Evolutionary conservation across 2,797 vertebrate genomes (phyloP).

Genomic region (Loris lydekkerianus): DNA sequence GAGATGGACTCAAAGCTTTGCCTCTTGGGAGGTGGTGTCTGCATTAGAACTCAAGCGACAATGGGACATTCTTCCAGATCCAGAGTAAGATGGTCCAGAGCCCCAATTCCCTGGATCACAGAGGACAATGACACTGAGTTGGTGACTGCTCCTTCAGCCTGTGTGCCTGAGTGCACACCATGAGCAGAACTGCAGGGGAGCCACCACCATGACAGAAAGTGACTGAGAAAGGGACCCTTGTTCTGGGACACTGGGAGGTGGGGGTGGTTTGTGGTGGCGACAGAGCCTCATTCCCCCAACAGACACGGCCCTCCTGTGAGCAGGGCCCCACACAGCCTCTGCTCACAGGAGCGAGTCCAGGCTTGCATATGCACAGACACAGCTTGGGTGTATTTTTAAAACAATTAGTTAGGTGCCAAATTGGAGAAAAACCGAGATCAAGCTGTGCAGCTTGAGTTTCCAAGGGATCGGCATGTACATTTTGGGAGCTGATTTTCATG

Average conservation of each 20-base stretch:
- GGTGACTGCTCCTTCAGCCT: background rate
- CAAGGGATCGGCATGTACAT: background rate
- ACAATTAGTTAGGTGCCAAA: constrained; percentile 36
- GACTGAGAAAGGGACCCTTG: background rate
- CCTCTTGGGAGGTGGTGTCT: background rate
- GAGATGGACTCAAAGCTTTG: background rate
- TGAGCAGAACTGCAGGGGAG: background rate
- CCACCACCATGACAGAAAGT: rapidly evolving
- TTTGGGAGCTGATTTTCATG: constrained; percentile 34
- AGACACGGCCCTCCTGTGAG: rapidly evolving
- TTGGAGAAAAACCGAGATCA: constrained; percentile 31
- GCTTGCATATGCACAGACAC: background rate
- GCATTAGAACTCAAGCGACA: background rate
- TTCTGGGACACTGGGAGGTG: background rate
- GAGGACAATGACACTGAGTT: background rate
- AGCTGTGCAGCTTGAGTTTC: constrained; percentile 47
- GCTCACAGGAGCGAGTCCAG: background rate
- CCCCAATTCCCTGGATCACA: background rate
- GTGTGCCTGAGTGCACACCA: background rate
- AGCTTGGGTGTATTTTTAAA: constrained; percentile 47
- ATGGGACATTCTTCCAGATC: background rate
- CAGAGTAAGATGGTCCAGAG: background rate
- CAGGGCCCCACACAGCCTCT: background rate
- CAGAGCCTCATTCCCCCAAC: background rate
- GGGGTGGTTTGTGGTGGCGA: background rate